phyloP scores from a whole-genome alignment of 2,888 invertebrate species.

The Balanococcus diminutus region DNA sequence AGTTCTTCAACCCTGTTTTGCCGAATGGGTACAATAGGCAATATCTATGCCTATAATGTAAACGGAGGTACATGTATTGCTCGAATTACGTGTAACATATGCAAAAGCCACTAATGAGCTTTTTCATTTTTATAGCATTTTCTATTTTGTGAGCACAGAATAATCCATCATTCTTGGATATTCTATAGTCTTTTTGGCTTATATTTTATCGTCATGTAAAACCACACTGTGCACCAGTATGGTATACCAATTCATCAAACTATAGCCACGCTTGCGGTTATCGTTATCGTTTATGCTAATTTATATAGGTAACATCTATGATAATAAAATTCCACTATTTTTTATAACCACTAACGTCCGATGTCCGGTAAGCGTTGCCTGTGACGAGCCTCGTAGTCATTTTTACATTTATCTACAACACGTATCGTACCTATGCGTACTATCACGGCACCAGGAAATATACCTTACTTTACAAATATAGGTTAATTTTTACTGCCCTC shows the following conservation, averaged over 20 bases:
- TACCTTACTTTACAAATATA: not conserved
- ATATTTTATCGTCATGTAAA: not conserved
- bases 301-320: not conserved
- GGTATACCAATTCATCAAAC: not conserved
- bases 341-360: not conserved
- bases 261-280: not conserved
- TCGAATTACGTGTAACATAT: no score
- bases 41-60: no score
- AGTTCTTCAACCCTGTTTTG: no score
- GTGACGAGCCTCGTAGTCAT: not conserved
- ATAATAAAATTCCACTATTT: not conserved
- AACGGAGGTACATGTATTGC: no score
- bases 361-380: not conserved
- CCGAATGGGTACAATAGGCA: no score
- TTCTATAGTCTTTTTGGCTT: not conserved
- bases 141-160: not conserved
- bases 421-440: not conserved
- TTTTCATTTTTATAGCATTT: not conserved
- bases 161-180: not conserved
- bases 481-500: not conserved
- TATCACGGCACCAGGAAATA: not conserved
- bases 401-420: not conserved
- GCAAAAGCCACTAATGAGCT: not conserved
- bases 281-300: slow-evolving; percentile 7
- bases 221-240: not conserved